These are phyloP conservation scores for Cyclophora punctaria DNA, from an alignment of 2,888 invertebrate species.

Conservation along the genomic window DNA sequence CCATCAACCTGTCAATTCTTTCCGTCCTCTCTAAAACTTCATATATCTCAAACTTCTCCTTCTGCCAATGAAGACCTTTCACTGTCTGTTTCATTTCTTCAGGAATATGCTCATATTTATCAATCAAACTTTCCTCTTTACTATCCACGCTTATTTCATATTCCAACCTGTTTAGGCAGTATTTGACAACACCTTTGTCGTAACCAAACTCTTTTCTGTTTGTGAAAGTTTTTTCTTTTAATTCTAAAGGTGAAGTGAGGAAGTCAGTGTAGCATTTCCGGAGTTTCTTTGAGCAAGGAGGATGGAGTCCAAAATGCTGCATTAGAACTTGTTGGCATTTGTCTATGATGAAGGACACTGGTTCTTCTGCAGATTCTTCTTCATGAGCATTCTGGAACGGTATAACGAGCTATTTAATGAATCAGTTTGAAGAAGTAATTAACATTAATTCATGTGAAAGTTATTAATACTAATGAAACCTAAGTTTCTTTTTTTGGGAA, in stretches of 20 bases:
- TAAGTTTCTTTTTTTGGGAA: too few relatives aligned
- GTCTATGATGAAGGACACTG: constrained; percentile 39
- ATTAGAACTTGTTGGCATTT: constrained; percentile 52
- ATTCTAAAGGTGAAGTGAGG: constrained; percentile 46
- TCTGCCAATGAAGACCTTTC: constrained; percentile 55
- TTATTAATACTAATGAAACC: too few relatives aligned
- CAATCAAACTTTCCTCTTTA: constrained; percentile 44
- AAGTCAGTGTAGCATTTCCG: constrained; percentile 51
- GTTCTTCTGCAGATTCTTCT: constrained; percentile 38
- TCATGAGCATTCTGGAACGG: constrained; percentile 63
- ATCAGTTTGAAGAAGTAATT: neutral
- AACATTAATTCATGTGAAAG: neutral
- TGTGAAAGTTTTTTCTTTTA: constrained; percentile 47
- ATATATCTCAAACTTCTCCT: constrained; percentile 57
- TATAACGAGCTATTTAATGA: neutral
- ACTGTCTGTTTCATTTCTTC: constrained; percentile 50
- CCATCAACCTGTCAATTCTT: constrained; percentile 67
- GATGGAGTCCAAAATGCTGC: constrained; percentile 51
- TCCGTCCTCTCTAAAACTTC: constrained; percentile 49
- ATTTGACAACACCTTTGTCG: constrained; percentile 52
- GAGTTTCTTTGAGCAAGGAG: constrained; percentile 48
- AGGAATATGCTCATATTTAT: constrained; percentile 46
- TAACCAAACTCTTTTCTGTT: constrained; percentile 43
- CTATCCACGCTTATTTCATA: constrained; percentile 49
- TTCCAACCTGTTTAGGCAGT: constrained; percentile 56